Base-by-base conservation (phyloP, 2,797 vertebrate species). In the Geotrypetes seraphini region DNA sequence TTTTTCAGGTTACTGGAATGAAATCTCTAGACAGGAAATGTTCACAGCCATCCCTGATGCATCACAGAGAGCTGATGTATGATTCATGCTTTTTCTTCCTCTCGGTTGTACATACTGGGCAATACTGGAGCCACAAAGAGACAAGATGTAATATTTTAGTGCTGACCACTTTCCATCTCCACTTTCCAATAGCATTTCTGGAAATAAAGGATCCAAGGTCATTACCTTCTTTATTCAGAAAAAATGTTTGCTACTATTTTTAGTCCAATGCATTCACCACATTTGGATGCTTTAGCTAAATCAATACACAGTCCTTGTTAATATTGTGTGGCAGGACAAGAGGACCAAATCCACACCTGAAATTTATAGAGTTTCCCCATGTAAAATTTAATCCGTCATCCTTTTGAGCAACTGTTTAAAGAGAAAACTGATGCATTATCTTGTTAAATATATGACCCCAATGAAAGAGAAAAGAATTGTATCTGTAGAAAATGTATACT, bases 1-100 rank as follows among this genome's bases (percentile, higher is more conserved):
- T 50, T 66, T 52, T 53, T 60, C 52, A 43, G 57, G 70, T 73
- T 73, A 73, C 49, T 57, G 61, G 50, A 73, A 72, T 55, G 24
- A 31, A 47, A 50, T 63, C 56, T 61, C 55, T 57, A 70, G 66
- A 63, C 64, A 69, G 63, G 60, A 69, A 69, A 55, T 55, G 55
- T 65, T 63, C 60, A 52, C 64, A 61, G 37, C 52, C 56, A 47
- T 60, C 60, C 60, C 48, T 32, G 22, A 36, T 14, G 36, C 25
- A 34, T 56, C 48, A 55, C 47, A 63, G 58, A 52, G 52, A 66
- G 36, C 45, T 52, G 47, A 57, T 8, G 34, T 50, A 57, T 64
- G 64, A 69, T 46, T 72, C 66, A 70, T 61, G 53, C 28, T 28
- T 56, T 58, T 40, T 11, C 30, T 41, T n/a, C n/a, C n/a, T n/a